Percentiles rank a stretch among this genome's conserved stretches.
Evolutionary conservation across 2,113 vertebrate genomes (phyloP).

Genomic region (Poeciliopsis retropinna): DNA sequence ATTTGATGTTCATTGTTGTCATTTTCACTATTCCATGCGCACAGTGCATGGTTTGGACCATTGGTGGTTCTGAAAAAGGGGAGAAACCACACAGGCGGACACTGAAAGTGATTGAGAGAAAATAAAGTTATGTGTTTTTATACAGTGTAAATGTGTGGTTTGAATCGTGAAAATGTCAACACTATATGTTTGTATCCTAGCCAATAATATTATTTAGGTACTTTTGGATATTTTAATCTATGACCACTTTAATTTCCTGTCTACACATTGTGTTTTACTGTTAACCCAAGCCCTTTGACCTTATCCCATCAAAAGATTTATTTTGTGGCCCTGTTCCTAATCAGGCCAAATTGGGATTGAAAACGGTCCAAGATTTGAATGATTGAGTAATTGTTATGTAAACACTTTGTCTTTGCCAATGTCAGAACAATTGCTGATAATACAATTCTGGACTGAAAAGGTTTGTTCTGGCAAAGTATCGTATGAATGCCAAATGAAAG

Average conservation of each 20-base stretch:
- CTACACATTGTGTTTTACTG: constrained; percentile 29
- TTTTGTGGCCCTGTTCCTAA: constrained; percentile 55
- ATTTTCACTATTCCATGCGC: too few relatives aligned
- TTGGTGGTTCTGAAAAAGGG: too few relatives aligned
- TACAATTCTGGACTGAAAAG: constrained; percentile 45
- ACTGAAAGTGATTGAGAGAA: too few relatives aligned
- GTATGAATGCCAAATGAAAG: constrained; percentile 34
- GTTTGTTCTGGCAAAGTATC: constrained; percentile 41
- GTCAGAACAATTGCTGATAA: constrained; percentile 65
- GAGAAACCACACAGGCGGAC: too few relatives aligned
- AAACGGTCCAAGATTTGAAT: constrained; percentile 10
- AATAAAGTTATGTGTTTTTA: too few relatives aligned
- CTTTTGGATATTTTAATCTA: constrained; percentile 29
- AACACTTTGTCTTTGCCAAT: constrained; percentile 62
- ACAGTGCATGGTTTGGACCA: too few relatives aligned
- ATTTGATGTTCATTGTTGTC: too few relatives aligned
- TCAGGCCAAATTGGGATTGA: constrained; percentile 13
- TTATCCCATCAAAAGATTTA: constrained; percentile 18
- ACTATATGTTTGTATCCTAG: not conserved
- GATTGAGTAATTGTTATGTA: constrained; percentile 52
- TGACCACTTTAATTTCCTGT: constrained; percentile 18
- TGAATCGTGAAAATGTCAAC: not conserved
- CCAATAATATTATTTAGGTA: constrained; percentile 13
- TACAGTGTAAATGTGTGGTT: too few relatives aligned
- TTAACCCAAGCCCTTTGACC: constrained; percentile 35